Evolutionary conservation across 2,113 vertebrate genomes (phyloP).

Genomic region (Petaurus breviceps): DNA sequence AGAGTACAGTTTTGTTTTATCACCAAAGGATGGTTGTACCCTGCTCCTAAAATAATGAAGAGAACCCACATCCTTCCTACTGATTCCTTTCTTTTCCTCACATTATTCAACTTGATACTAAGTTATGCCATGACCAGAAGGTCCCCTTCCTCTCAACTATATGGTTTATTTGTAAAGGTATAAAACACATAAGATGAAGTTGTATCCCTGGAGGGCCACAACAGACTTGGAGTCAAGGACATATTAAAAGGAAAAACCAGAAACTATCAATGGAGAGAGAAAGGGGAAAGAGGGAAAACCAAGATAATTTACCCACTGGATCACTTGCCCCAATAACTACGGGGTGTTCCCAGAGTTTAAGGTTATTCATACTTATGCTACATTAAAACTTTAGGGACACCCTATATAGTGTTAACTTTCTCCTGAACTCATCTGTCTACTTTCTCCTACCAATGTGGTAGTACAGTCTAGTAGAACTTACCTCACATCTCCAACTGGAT

Average conservation of each 20-base stretch:
- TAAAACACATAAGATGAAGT: background rate
- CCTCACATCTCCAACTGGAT: background rate
- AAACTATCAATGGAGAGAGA: background rate
- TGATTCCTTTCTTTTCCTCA: background rate
- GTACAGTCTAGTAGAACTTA: background rate
- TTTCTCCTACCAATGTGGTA: background rate
- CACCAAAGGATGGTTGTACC: background rate
- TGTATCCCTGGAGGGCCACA: background rate
- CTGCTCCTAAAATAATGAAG: background rate
- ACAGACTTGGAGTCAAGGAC: background rate
- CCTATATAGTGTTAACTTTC: background rate
- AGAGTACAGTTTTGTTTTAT: background rate
- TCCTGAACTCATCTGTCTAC: background rate
- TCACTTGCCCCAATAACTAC: background rate
- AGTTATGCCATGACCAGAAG: background rate
- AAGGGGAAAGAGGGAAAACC: background rate
- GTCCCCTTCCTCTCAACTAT: background rate
- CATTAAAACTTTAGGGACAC: background rate
- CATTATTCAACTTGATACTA: background rate
- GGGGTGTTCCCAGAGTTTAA: background rate
- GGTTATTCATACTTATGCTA: background rate
- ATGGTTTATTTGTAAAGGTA: background rate
- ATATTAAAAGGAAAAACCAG: background rate
- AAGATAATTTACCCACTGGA: background rate
- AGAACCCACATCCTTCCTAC: background rate